These are phyloP conservation scores for Apantesis nais DNA, from an alignment of 2,888 invertebrate species.

Conservation along the genomic window DNA sequence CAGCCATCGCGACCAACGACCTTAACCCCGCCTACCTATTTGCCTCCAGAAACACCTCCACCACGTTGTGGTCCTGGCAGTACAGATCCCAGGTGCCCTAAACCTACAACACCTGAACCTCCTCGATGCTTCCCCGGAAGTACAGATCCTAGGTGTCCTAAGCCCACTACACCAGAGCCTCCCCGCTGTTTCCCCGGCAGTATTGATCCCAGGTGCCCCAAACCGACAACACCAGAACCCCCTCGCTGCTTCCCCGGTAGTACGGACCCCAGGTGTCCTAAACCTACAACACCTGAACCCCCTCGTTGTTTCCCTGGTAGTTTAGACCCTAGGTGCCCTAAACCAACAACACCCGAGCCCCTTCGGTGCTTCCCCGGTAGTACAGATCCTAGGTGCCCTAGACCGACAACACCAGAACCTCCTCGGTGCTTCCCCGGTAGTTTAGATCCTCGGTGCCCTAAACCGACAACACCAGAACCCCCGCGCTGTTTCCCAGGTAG, in stretches of 20 bases:
- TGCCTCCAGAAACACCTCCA: constrained; percentile 51
- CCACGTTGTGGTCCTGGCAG: constrained; percentile 49
- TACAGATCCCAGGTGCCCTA: constrained; percentile 46
- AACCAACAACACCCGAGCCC: constrained; percentile 27
- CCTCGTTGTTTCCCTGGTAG: constrained; percentile 30
- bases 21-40: constrained; percentile 57
- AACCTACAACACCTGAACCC: constrained; percentile 44
- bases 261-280: constrained; percentile 60
- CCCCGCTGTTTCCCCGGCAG: constrained; percentile 50
- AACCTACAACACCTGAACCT: constrained; percentile 55
- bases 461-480: constrained; percentile 54
- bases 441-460: constrained; percentile 63
- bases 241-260: constrained; percentile 51
- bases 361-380: constrained; percentile 41
- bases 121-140: constrained; percentile 52
- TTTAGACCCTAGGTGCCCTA: constrained; percentile 27
- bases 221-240: constrained; percentile 55
- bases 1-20: constrained; percentile 32
- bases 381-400: constrained; percentile 41
- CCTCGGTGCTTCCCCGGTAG: constrained; percentile 53
- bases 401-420: constrained; percentile 55
- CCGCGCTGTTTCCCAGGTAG: constrained; percentile 61
- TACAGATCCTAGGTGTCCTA: constrained; percentile 54
- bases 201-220: constrained; percentile 50
- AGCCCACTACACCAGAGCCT: constrained; percentile 42